These are phyloP conservation scores for Automeris io DNA, from an alignment of 2,888 invertebrate genomes.

Conservation along the genomic window DNA sequence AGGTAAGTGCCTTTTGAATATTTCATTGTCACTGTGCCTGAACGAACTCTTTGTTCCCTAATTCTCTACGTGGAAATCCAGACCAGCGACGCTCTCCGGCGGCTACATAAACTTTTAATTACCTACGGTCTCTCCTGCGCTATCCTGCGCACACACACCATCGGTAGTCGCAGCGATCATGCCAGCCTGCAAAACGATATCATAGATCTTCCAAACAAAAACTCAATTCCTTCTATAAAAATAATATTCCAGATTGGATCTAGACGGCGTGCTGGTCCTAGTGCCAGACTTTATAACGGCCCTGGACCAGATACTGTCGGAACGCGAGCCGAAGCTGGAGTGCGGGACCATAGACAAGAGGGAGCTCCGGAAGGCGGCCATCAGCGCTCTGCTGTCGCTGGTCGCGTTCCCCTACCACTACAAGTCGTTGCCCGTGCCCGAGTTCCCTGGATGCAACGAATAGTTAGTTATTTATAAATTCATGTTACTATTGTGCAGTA, in stretches of 20 bases:
- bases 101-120: no score
- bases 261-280: conserved; percentile 94
- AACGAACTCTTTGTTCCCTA: no score
- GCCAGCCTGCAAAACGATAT: no score
- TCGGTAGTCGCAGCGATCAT: no score
- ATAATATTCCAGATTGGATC: conserved; percentile 79
- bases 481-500: background rate
- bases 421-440: conserved; percentile 84
- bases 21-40: no score
- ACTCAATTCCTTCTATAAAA: no score
- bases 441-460: conserved; percentile 79
- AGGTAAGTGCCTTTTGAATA: no score
- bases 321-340: conserved; percentile 86
- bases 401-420: conserved; percentile 96
- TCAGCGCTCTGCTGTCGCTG: conserved; percentile 93
- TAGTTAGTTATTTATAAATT: conserved; percentile 34
- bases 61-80: no score
- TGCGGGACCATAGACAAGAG: conserved; percentile 82
- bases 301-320: conserved; percentile 92
- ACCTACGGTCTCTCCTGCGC: no score
- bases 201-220: no score
- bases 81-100: no score
- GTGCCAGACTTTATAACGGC: conserved; percentile 94
- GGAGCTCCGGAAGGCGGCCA: conserved; percentile 92
- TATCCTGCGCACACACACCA: no score